phyloP scores from a whole-genome alignment of 2,113 vertebrate genomes.

The Pontoporia blainvillei region DNA sequence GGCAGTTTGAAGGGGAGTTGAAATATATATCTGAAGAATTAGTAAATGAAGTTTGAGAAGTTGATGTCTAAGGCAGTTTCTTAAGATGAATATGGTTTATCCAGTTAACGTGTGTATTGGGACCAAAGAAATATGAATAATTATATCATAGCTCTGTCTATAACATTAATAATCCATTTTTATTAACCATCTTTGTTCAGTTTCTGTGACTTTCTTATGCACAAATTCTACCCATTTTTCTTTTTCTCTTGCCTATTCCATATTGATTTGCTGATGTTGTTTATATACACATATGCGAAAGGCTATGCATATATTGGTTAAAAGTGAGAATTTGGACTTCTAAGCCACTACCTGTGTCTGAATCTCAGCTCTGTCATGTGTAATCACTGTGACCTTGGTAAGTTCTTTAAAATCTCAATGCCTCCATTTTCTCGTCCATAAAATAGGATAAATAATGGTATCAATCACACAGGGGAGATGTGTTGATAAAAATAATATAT shows the following conservation, averaged over 20 bases:
- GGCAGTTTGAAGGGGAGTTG: neutral
- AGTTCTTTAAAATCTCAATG: neutral
- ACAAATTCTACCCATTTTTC: neutral
- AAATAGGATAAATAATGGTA: neutral
- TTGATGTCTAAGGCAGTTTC: neutral
- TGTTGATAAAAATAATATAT: neutral
- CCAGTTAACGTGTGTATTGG: accelerated
- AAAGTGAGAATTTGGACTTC: neutral
- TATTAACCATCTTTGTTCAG: neutral
- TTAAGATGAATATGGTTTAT: neutral
- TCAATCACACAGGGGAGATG: neutral
- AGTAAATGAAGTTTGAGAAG: neutral
- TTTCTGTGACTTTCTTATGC: neutral
- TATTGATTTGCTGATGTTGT: neutral
- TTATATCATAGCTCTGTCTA: neutral
- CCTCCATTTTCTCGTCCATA: neutral
- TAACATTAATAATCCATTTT: neutral
- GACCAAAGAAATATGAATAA: neutral
- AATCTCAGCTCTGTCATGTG: neutral
- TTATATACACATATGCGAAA: neutral
- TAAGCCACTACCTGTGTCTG: neutral
- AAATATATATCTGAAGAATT: neutral
- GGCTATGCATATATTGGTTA: neutral
- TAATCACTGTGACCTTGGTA: neutral
- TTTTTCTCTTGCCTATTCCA: neutral